phyloP scores from a whole-genome alignment of 2,797 vertebrate species.

The Diplodus sargus region DNA sequence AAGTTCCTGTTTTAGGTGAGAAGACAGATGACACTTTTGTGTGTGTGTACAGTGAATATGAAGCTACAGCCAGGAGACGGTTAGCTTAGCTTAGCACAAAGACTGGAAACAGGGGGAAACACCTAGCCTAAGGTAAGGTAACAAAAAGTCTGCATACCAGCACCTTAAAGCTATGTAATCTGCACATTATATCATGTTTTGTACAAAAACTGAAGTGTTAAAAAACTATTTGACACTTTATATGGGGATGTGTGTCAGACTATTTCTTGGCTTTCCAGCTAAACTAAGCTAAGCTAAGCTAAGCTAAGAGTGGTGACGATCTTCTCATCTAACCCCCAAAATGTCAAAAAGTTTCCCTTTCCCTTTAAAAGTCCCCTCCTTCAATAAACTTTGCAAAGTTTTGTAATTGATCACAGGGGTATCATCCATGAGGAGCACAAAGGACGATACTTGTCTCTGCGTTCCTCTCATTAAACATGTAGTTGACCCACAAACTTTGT shows the following conservation, averaged over 20 bases:
- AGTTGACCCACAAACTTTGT: background rate
- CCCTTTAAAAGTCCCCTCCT: constrained; percentile 4
- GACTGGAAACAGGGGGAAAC: background rate
- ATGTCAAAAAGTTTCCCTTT: background rate
- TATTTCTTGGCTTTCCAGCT: background rate
- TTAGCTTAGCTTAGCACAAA: background rate
- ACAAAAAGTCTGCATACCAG: background rate
- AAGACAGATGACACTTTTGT: background rate
- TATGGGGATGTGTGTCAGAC: background rate
- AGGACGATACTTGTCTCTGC: background rate
- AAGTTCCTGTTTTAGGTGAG: background rate
- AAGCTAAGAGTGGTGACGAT: too few species aligned
- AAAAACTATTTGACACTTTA: background rate
- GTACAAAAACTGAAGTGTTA: background rate
- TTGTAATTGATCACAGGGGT: constrained; percentile 18
- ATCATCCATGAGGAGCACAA: background rate
- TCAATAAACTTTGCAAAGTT: constrained; percentile 5
- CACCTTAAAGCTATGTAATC: background rate
- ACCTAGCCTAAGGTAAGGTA: background rate
- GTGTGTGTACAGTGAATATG: background rate
- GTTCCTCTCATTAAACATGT: constrained; percentile 6
- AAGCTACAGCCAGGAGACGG: too few species aligned
- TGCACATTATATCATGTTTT: background rate
- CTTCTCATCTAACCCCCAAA: background rate
- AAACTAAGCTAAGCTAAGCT: too few species aligned